These are phyloP conservation scores for Conus betulinus DNA, from an alignment of 1,140 invertebrate species.

Conservation along the genomic window DNA sequence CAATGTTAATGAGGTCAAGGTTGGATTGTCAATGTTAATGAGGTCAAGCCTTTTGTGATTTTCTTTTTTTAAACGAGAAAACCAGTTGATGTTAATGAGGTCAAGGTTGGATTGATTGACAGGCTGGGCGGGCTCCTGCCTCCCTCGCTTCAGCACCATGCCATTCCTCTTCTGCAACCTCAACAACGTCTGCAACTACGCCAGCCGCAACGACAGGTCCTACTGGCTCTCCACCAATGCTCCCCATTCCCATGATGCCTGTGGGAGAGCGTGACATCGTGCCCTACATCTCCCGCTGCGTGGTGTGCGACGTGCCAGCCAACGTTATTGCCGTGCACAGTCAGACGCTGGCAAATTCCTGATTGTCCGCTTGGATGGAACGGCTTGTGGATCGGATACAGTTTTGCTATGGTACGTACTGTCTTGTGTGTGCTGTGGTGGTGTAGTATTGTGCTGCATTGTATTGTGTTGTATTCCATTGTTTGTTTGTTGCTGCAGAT, in stretches of 20 bases:
- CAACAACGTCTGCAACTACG: constrained; percentile 98
- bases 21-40: no score
- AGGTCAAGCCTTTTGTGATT: no score
- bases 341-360: constrained; percentile 88
- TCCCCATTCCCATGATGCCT: constrained; percentile 93
- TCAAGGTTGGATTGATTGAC: neutral
- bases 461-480: no score
- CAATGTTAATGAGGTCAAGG: no score
- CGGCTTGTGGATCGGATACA: constrained; percentile 96
- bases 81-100: no score
- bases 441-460: no score
- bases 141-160: constrained; percentile 96
- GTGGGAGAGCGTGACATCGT: constrained; percentile 84
- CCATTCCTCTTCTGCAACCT: constrained; percentile 98
- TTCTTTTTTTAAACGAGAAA: no score
- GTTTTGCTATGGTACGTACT: constrained; percentile 92
- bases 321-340: constrained; percentile 87
- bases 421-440: neutral
- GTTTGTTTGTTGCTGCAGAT: no score
- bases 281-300: constrained; percentile 92
- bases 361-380: constrained; percentile 94
- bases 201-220: constrained; percentile 95
- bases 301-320: constrained; percentile 94
- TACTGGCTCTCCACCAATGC: constrained; percentile 97
- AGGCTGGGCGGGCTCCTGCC: constrained; percentile 90